phyloP scores from a whole-genome alignment of 2,797 vertebrate species.

The Anisognathus igniventris region DNA sequence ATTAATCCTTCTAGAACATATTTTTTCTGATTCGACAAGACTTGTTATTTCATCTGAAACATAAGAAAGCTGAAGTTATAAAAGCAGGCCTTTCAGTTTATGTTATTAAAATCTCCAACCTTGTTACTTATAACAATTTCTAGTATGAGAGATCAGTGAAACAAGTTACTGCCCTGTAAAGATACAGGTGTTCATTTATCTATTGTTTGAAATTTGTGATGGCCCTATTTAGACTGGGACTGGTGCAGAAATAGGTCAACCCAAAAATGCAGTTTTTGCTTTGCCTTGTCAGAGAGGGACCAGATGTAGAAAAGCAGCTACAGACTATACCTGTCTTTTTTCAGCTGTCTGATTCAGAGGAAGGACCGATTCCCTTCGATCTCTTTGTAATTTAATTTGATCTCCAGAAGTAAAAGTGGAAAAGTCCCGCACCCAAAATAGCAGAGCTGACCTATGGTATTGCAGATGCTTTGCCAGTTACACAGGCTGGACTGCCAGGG shows the following conservation, averaged over 20 bases:
- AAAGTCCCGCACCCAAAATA: rapidly evolving
- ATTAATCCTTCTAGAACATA: background rate
- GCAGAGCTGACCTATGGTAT: background rate
- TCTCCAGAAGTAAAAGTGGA: background rate
- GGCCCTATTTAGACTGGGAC: background rate
- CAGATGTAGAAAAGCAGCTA: background rate
- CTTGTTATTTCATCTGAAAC: background rate
- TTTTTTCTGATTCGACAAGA: background rate
- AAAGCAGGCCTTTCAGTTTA: background rate
- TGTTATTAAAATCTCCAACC: background rate
- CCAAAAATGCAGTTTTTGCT: background rate
- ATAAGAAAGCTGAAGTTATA: background rate
- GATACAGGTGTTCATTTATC: background rate
- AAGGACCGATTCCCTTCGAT: background rate
- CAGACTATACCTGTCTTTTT: background rate
- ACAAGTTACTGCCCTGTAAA: background rate
- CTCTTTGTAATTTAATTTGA: background rate
- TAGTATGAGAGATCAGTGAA: background rate
- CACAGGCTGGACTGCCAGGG: rapidly evolving
- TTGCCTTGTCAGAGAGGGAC: background rate
- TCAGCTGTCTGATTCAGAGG: background rate
- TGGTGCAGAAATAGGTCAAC: background rate
- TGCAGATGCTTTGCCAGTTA: background rate
- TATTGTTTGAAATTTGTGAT: background rate
- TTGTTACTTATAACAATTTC: background rate